Evolutionary conservation across 2,888 invertebrate species (phyloP).

Genomic region (Patella caerulea): DNA sequence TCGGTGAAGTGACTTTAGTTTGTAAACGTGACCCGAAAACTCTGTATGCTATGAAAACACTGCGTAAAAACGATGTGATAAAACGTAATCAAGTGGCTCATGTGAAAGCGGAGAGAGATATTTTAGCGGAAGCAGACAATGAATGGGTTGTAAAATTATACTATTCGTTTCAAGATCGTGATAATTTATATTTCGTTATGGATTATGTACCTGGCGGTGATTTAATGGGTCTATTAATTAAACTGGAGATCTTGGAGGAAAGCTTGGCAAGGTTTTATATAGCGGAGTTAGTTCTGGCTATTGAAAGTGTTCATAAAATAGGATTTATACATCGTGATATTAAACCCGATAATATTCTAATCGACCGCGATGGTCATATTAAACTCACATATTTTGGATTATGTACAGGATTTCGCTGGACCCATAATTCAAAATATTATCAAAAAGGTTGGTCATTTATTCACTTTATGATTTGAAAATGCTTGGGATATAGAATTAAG

Average conservation of each 20-base stretch:
- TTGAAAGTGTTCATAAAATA: conserved; percentile 99
- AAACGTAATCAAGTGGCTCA: conserved; percentile 98
- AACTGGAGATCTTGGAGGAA: conserved; percentile 91
- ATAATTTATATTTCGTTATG: conserved; percentile 99
- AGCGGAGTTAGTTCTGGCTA: conserved; percentile 95
- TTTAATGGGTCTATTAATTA: conserved; percentile 97
- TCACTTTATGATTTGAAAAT: no score
- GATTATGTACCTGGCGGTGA: conserved; percentile 99
- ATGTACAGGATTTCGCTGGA: conserved; percentile 71
- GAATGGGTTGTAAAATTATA: conserved; percentile 99
- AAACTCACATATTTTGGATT: conserved; percentile 71
- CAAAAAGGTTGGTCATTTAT: no score
- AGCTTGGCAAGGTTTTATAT: conserved; percentile 75
- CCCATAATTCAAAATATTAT: no score
- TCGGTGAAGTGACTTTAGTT: conserved; percentile 91
- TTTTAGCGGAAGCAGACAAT: conserved; percentile 98
- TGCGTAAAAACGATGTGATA: conserved; percentile 95
- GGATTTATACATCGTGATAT: conserved; percentile 96
- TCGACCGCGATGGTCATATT: conserved; percentile 73
- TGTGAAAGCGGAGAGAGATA: conserved; percentile 99
- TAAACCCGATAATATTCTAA: conserved; percentile 98
- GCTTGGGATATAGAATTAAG: no score
- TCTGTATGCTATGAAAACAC: conserved; percentile 98
- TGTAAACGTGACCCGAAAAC: conserved; percentile 87
- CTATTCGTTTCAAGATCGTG: conserved; percentile 98